Evolutionary conservation across 2,797 vertebrate species (phyloP), one percentile per base, ranked within the genome.

Genomic region (Sylvilagus floridanus): DNA sequence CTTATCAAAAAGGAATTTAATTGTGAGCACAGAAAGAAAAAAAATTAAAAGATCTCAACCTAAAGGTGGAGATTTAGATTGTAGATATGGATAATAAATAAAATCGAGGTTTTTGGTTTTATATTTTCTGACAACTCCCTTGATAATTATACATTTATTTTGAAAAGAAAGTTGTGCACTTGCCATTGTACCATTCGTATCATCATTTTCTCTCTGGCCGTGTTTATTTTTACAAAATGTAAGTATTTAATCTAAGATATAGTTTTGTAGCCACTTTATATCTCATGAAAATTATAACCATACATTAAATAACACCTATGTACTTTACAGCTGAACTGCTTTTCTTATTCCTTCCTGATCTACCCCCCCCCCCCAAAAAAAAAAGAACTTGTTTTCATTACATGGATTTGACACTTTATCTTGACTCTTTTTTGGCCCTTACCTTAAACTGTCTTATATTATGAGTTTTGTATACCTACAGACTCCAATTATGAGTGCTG

Each of bases 151-250:
- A 85, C 57, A 73, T 91, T 62, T 82, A 82, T 85, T 90, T 79
- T 84, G 50, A 87, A 37, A 22, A 60, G 28, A 37, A 88, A 93
- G 37, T 60, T 89, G 14, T 82, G 54, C 7, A 22, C 30, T 89
- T 90, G 24, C 35, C 14, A 79, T 84, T 90, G 24, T 79, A 24
- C 75, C 4, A 77, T 69, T 35, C 72, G 17, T 69, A 3, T 57
- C n/a, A 14, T 75, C 7, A 75, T 65, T 90, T 85, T 76, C 68
- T 47, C 4, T 88, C 94, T 91, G 66, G 7, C 10, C 7, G 24
- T 82, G 35, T 87, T 84, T 78, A 93, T 73, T 93, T 93, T 8
- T 77, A 77, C 12, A 79, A 32, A 89, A 89, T 65, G 60, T 17
- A 30, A 78, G 28, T 69, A 84, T 75, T 87, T 68, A 62, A 79